Evolutionary conservation across 2,797 vertebrate species (phyloP).

Genomic region (Gambelia wislizenii): DNA sequence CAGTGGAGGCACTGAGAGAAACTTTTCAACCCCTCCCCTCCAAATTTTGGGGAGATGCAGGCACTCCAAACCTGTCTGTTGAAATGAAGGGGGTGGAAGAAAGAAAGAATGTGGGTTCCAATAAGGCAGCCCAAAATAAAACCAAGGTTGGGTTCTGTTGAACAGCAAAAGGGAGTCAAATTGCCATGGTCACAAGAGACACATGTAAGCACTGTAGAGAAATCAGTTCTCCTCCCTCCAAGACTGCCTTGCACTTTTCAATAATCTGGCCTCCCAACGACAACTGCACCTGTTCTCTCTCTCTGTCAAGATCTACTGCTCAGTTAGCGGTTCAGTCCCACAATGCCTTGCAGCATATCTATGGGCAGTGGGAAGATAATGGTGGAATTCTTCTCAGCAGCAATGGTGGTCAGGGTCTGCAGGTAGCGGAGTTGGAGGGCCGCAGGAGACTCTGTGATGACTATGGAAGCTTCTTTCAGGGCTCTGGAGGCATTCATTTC

Average conservation of each 20-base stretch:
- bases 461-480: constrained; percentile 93
- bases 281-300: neutral
- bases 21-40: neutral
- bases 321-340: constrained; percentile 56
- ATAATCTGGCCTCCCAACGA: constrained; percentile 34
- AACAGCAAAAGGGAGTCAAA: neutral
- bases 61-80: neutral
- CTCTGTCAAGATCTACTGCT: constrained; percentile 31
- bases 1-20: neutral
- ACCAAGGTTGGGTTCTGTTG: neutral
- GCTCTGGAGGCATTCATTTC: constrained; percentile 97
- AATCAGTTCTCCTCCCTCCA: neutral
- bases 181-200: neutral
- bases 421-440: constrained; percentile 96
- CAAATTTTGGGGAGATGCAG: neutral
- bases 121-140: neutral
- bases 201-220: neutral
- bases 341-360: constrained; percentile 88
- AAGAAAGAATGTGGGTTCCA: neutral
- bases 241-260: neutral
- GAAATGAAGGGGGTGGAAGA: rapidly evolving
- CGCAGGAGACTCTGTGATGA: constrained; percentile 92
- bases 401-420: constrained; percentile 95
- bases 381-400: constrained; percentile 96
- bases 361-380: constrained; percentile 95